Evolutionary conservation across 2,888 invertebrate genomes (phyloP), one percentile per base, ranked within the genome.

Genomic region (Aporophyla nigra): DNA sequence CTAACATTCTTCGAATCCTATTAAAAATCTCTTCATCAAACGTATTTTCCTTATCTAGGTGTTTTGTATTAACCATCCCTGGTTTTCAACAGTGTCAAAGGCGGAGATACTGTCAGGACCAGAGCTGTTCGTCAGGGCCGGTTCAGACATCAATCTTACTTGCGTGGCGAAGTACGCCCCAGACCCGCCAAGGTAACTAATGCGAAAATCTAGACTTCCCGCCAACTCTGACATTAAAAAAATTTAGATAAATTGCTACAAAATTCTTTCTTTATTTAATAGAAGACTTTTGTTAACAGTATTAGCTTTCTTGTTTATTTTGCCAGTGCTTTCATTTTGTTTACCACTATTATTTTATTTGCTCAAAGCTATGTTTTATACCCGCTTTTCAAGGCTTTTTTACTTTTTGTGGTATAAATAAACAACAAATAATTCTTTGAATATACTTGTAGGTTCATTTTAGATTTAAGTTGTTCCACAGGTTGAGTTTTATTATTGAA

Each of bases 131-230:
- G 98, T 99, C 94, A 98, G 98, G 93, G 98, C 98, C 91, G 99
- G 99, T 89, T 98, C 98, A 92, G 98, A 99, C 97, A 98, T 99
- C 96, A 99, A 99, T 97, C 97, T 99, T 95, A 99, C 98, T 91
- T 99, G 99, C 96, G 97, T 98, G 92, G 98, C 98, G 82, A 97
- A 98, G 90, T 97, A 98, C 96, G 98, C 98, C 81, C 98, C 98
- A 53, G 98, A 98, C 92, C 98, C 98, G 65, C 98, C 98, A 80
- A 98, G 98, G 96, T 98, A 97, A 97, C 98, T 87, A 87, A 88
- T 85, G 83, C 76, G 75, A 78, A 75, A 78, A 84, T 75, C 82
- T 80, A 80, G 72, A 76, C 65, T 33, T 79, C 63, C 65, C 68
- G 74, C 58, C 67, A 62, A 65, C 62, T 56, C 61, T 33, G 59